Evolutionary conservation across 2,888 invertebrate genomes (phyloP), one percentile per base, ranked within the genome.

Genomic region (Mesopsocus fuscifrons): DNA sequence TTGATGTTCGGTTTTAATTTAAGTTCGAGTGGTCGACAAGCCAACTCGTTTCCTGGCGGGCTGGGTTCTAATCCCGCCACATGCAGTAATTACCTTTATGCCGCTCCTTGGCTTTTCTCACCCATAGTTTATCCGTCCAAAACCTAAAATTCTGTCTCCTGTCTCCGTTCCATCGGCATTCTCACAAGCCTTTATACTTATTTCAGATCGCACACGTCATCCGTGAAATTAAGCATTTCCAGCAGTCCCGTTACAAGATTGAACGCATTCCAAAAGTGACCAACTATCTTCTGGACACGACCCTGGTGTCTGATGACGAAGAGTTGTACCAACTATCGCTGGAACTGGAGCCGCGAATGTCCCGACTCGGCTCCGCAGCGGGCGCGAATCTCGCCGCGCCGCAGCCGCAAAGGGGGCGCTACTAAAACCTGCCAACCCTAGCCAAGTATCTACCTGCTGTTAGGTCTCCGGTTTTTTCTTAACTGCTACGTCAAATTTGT

Each of bases 211-310:
- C 89, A 3, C 88, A 91, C 56, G 87, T 89, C 4, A 89, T 91
- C 50, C 70, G 88, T 42, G 89, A 91, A 63, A 87, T 91, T 50
- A 71, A 85, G 13, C 81, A 85, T 55, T 89, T 83, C 58, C 91
- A 91, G 57, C 85, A 88, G 59, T 87, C 85, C 2, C 79, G 85
- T 0, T 91, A 91, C 60, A 87, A 85, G 63, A 89, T 91, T 50
- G 85, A 87, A 53, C 72, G 81, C 53, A 82, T 81, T 51, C 68
- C 74, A 16, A 79, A 83, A 66, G 87, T 85, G 9, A 70, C 75
- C 33, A 65, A 65, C 50, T 91, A 88, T 58, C 65, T 91, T 6
- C 63, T 89, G 53, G 88, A 89, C 59, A 70, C 76, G 2, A 73
- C 76, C 15, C 64, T 87, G 41, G 64, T 85, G 42, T 67, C 84